Base-by-base conservation (phyloP, 2,113 vertebrate species). In the Mesoclemmys tuberculata region DNA sequence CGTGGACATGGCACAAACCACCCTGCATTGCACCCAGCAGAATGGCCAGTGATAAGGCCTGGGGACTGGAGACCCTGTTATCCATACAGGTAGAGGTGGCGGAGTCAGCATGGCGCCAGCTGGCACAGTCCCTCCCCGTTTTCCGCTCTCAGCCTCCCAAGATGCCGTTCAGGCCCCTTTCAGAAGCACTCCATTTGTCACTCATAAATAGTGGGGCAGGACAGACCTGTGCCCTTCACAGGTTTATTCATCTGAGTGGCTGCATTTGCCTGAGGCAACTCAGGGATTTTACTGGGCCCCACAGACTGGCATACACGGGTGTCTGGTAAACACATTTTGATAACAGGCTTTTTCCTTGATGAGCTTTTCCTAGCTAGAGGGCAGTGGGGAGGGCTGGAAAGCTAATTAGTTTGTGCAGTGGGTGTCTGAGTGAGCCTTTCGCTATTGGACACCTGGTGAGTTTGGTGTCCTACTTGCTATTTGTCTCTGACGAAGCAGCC, bases 301-400 rank as follows among this genome's bases (percentile, higher is more conserved):
- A 78, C 1, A 88, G 91, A n/a, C 90, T 18, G 16, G 13, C 4
- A 58, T 89, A 91, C 0, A 0, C 90, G 93, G 92, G 90, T 44
- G 81, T 94, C 96, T 95, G 94, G 89, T 96, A 95, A 97, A 96
- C 96, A 94, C 89, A 90, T 96, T 97, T 97, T 96, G 92, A 89
- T 97, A 95, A 94, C 93, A 94, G 81, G 87, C 89, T 96, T 85
- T 46, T 14, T 27, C 95, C 92, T 97, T 97, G 95, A 97, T 97
- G 96, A 96, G 90, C 94, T 96, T 71, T 56, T 95, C 90, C 94
- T 94, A 19, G 95, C 97, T 78, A 12, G 87, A 97, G 95, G 97
- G 95, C 87, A 95, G 80, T 19, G 75, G 74, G 96, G 90, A 93
- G 88, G 95, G 89, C n/a, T 11, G 5, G 82, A 92, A 95, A 94